Conservation (phyloP, 64 coral and sea anemone genomes). For the Montipora foliosa region DNA sequence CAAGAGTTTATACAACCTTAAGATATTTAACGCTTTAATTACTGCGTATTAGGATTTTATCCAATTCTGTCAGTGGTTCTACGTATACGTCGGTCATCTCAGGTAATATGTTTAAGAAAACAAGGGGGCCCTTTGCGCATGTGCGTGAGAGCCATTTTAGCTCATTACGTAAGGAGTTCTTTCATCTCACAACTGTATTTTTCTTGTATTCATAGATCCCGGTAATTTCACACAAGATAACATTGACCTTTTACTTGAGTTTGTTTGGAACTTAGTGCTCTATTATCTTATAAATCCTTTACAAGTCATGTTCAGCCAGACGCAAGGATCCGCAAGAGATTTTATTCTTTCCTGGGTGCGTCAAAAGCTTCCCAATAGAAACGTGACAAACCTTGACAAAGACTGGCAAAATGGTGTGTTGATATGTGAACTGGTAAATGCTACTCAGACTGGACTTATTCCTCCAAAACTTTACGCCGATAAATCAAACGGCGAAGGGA, state of each 20-base stretch:
- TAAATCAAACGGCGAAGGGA: conserved; percentile 77
- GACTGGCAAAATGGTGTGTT: conserved; percentile 95
- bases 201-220: conserved; percentile 64
- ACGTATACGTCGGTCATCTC: background rate
- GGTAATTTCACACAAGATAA: conserved; percentile 55
- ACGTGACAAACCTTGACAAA: conserved; percentile 84
- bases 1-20: too few species aligned
- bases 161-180: too few species aligned
- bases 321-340: conserved; percentile 78
- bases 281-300: conserved; percentile 68
- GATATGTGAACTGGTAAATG: conserved; percentile 93
- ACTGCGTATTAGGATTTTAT: background rate
- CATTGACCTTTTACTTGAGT: conserved; percentile 55
- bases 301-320: conserved; percentile 77
- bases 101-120: too few species aligned
- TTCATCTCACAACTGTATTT: background rate
- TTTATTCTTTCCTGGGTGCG: conserved; percentile 89
- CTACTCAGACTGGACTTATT: conserved; percentile 81
- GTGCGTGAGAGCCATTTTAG: background rate
- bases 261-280: conserved; percentile 85
- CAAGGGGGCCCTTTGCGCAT: too few species aligned
- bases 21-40: too few species aligned
- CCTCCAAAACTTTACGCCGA: conserved; percentile 74
- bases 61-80: background rate
- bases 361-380: conserved; percentile 81